A percentile compares a stretch with the other conserved stretches of the same genome.
These are phyloP conservation scores for Apomyelois bistriatella DNA, from an alignment of 2,888 invertebrate species.

Conservation along the genomic window DNA sequence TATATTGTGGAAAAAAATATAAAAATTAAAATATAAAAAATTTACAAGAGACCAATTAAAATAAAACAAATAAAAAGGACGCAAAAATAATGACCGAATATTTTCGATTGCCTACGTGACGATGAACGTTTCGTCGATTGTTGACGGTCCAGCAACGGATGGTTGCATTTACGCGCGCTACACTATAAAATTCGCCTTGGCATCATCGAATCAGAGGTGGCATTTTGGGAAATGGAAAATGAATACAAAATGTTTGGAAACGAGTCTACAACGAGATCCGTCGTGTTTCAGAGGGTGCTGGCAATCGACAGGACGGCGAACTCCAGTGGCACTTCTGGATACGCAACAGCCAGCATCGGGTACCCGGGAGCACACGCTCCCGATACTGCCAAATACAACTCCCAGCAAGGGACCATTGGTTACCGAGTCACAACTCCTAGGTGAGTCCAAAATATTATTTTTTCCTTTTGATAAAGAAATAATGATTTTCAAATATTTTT, in stretches of 20 bases:
- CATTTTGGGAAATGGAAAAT: neutral
- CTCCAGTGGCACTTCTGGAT: conserved; percentile 83
- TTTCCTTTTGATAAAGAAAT: too few relatives aligned
- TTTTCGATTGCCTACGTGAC: conserved; percentile 26
- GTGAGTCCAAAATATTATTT: conserved; percentile 68
- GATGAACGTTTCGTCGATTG: conserved; percentile 64
- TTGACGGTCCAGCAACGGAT: conserved; percentile 36
- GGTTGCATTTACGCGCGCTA: conserved; percentile 42
- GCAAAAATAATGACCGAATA: neutral
- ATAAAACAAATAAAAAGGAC: conserved; percentile 8
- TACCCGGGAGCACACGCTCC: conserved; percentile 72
- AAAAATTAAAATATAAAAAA: neutral
- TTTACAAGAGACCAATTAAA: conserved; percentile 7
- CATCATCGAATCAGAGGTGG: conserved; percentile 1
- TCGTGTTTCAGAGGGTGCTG: conserved; percentile 82
- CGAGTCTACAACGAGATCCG: conserved; percentile 49
- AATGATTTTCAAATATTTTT: neutral
- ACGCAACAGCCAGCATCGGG: conserved; percentile 64
- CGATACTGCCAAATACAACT: conserved; percentile 73
- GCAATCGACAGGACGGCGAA: conserved; percentile 85
- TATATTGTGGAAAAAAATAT: neutral
- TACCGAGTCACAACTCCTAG: conserved; percentile 83
- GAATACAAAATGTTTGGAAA: too few relatives aligned
- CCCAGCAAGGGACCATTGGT: conserved; percentile 74
- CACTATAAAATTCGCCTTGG: conserved; percentile 45